These are phyloP conservation scores for Eulemur mongoz DNA, from an alignment of 2,797 vertebrate genomes.

Conservation along the genomic window DNA sequence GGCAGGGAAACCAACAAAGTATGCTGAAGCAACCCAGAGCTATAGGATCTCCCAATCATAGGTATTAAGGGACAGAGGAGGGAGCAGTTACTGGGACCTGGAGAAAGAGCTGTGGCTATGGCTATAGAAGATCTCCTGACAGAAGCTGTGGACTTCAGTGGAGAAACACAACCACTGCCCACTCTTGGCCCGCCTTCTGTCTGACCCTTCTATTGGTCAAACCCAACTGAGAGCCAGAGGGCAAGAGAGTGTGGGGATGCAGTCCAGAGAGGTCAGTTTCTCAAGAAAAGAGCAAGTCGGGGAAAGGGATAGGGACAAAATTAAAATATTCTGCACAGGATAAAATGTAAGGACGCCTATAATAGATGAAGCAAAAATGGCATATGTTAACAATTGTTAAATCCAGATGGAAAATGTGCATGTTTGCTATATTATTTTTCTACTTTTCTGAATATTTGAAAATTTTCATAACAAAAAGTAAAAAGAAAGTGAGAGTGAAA, in stretches of 20 bases:
- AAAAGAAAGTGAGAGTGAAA: constrained; percentile 51
- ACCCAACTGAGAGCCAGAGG: neutral
- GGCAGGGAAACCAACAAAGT: neutral
- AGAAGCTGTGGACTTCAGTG: neutral
- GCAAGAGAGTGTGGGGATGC: neutral
- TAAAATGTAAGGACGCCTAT: neutral
- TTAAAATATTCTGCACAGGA: neutral
- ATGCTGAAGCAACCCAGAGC: neutral
- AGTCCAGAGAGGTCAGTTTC: neutral
- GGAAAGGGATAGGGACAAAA: neutral
- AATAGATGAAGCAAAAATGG: constrained; percentile 30
- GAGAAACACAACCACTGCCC: neutral
- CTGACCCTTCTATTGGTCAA: constrained; percentile 2
- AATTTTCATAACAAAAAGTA: constrained; percentile 51
- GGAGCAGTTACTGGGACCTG: neutral
- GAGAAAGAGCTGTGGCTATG: neutral
- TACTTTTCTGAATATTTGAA: constrained; percentile 48
- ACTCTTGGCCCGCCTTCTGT: neutral
- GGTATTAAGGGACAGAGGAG: neutral
- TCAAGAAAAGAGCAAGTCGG: neutral
- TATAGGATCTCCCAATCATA: neutral
- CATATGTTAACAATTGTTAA: constrained; percentile 43
- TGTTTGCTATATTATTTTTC: constrained; percentile 25
- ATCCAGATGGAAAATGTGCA: constrained; percentile 15
- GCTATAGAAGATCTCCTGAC: neutral